A percentile compares a stretch with the other conserved stretches of the same genome.
Conservation (phyloP, 1,140 invertebrate genomes). For the Brachionus rubens region DNA sequence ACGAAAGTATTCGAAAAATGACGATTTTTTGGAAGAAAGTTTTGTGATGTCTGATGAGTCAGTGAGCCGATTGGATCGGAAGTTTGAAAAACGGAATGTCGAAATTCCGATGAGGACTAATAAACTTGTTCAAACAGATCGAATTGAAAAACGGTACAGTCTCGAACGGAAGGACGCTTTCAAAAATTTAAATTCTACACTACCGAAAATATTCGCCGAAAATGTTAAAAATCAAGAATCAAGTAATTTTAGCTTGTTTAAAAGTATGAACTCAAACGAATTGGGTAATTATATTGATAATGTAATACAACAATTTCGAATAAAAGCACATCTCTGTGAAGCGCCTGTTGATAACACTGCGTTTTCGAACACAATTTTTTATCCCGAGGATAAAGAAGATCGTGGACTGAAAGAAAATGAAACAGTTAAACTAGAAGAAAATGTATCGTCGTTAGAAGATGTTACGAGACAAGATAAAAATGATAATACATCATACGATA, state of each 20-base stretch:
- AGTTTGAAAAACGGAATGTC: too few relatives aligned
- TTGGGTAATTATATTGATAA: slow-evolving; percentile 38
- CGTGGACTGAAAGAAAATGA: neutral
- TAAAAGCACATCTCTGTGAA: slow-evolving; percentile 14
- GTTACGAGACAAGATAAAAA: neutral
- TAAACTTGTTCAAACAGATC: slow-evolving; percentile 10
- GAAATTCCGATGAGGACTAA: neutral
- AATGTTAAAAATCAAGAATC: neutral
- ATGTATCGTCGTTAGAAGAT: neutral
- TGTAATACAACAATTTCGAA: slow-evolving; percentile 24
- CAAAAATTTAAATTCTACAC: neutral
- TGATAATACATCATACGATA: slow-evolving; percentile 11
- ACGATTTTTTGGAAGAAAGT: neutral
- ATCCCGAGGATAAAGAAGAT: slow-evolving; percentile 25
- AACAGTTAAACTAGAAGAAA: too few relatives aligned
- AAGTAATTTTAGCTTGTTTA: slow-evolving; percentile 38
- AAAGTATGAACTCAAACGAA: slow-evolving; percentile 38
- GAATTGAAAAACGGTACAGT: neutral
- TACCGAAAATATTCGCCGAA: slow-evolving; percentile 1
- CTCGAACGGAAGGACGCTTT: neutral
- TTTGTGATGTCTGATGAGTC: slow-evolving; percentile 8
- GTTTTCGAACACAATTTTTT: slow-evolving; percentile 22
- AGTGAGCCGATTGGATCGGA: too few relatives aligned
- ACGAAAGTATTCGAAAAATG: neutral
- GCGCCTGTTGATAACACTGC: neutral